Percentiles rank a stretch among this genome's conserved stretches.
phyloP scores from a whole-genome alignment of 2,797 vertebrate species.

The Arctocebus calabarensis region DNA sequence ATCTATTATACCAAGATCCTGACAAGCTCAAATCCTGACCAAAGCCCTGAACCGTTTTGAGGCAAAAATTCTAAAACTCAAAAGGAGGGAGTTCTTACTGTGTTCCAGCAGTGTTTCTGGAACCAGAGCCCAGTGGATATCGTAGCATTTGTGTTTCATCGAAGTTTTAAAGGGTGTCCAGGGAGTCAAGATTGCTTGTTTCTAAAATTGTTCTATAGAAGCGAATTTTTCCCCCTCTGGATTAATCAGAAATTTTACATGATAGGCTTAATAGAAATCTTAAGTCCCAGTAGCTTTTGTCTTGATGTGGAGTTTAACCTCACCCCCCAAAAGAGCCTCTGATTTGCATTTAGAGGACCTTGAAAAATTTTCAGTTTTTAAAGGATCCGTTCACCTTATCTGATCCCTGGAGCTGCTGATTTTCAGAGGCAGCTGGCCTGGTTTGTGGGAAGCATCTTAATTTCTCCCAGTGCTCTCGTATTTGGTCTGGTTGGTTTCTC shows the following conservation, averaged over 20 bases:
- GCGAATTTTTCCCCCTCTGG: neutral
- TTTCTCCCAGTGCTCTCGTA: neutral
- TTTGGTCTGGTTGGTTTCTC: neutral
- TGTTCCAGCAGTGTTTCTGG: neutral
- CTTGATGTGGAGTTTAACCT: neutral
- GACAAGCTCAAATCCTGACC: slow-evolving; percentile 36
- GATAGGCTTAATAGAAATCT: neutral
- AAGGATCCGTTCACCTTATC: neutral
- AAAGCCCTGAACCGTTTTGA: slow-evolving; percentile 24
- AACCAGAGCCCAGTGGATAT: neutral
- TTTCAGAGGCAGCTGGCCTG: neutral
- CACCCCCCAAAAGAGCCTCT: neutral
- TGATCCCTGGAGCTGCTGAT: neutral
- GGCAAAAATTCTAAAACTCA: slow-evolving; percentile 16
- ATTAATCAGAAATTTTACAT: slow-evolving; percentile 38
- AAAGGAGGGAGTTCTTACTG: neutral
- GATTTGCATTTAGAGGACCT: neutral
- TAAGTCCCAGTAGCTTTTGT: neutral
- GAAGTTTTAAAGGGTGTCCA: neutral
- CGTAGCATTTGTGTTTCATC: neutral
- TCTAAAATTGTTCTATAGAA: slow-evolving; percentile 43
- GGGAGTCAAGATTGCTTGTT: slow-evolving; percentile 36
- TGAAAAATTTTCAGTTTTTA: neutral
- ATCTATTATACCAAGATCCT: neutral
- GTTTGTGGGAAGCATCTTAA: neutral